phyloP scores from a whole-genome alignment of 2,888 invertebrate species.

The Elegia similella region DNA sequence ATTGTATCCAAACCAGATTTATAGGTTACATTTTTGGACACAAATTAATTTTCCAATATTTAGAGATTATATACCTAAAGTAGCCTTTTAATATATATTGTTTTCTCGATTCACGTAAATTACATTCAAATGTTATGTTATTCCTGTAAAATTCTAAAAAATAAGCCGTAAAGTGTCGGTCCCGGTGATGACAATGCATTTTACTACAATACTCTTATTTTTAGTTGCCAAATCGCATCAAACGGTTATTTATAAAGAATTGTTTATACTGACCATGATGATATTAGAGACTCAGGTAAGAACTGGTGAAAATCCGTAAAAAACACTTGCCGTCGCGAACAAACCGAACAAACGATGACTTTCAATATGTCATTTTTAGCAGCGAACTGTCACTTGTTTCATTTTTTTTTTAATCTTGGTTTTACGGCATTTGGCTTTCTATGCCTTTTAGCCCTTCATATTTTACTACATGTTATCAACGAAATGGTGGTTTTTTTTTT shows the following conservation, averaged over 20 bases:
- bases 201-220: neutral
- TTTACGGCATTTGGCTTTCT: too few species aligned
- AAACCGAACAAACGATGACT: conserved; percentile 32
- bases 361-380: conserved; percentile 29
- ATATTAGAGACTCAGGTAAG: neutral
- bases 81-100: neutral
- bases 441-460: too few species aligned
- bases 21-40: neutral
- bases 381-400: too few species aligned
- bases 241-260: neutral
- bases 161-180: neutral
- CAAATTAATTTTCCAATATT: neutral
- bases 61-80: neutral
- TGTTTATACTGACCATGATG: conserved; percentile 9
- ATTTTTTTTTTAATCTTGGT: too few species aligned
- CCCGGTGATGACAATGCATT: conserved; percentile 31
- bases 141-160: neutral
- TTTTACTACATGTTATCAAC: too few species aligned
- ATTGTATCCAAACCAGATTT: neutral
- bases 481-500: too few species aligned
- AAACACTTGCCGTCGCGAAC: neutral
- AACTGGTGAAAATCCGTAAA: neutral
- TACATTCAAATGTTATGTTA: neutral
- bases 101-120: neutral
- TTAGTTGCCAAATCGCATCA: neutral